Evolutionary conservation across 2,797 vertebrate species (phyloP).

Genomic region (Sebastiscus tertius): DNA sequence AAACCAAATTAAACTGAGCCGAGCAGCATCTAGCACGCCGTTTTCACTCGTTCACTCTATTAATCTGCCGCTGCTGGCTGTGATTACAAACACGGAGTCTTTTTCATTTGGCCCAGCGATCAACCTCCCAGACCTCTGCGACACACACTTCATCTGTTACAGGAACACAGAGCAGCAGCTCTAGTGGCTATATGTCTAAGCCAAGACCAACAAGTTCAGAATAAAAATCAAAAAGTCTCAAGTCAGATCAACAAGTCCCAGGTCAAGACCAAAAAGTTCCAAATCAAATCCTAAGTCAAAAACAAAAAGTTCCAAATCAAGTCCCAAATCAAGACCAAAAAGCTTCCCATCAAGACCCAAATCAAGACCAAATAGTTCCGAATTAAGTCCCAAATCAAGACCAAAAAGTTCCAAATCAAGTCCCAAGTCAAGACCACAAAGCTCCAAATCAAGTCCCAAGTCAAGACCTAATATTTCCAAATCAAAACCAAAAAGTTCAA

Average conservation of each 20-base stretch:
- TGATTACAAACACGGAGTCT: constrained; percentile 24
- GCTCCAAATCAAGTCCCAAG: not conserved
- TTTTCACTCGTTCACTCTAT: constrained; percentile 29
- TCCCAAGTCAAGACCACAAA: not conserved
- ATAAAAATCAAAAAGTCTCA: not conserved
- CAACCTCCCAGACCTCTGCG: constrained; percentile 26
- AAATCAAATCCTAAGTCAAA: too few species aligned
- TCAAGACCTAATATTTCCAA: not conserved
- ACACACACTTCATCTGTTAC: constrained; percentile 22
- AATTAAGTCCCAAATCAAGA: not conserved
- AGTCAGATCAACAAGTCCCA: not conserved
- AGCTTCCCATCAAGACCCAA: not conserved
- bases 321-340: not conserved
- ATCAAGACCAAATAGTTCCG: not conserved
- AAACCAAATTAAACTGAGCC: constrained; percentile 40
- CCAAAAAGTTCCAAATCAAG: not conserved
- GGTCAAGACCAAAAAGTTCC: not conserved
- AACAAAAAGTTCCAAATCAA: not conserved
- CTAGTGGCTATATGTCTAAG: not conserved
- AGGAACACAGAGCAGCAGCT: constrained; percentile 1
- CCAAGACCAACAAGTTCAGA: not conserved
- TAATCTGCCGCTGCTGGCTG: constrained; percentile 36
- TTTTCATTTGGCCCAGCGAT: constrained; percentile 42
- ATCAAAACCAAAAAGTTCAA: not conserved
- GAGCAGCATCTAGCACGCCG: constrained; percentile 13